Percentiles rank a stretch among this genome's conserved stretches.
Conservation (phyloP, 2,113 vertebrate species). For the Oreochromis spilurus region DNA sequence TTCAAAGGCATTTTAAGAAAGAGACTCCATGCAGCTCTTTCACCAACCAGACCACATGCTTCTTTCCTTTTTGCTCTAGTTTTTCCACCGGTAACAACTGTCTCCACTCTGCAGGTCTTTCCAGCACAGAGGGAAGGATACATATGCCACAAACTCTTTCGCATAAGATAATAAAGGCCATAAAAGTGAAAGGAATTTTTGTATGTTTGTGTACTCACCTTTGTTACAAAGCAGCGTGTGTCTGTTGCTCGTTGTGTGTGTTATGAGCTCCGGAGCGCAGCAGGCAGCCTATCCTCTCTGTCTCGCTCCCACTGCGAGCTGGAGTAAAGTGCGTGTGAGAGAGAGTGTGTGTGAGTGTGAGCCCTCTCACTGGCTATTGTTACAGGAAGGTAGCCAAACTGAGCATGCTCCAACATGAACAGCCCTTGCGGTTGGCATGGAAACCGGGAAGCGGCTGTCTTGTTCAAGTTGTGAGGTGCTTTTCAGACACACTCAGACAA, state of each 20-base stretch:
- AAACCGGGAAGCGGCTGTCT: conserved; percentile 50
- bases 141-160: background rate
- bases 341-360: conserved; percentile 2
- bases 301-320: conserved; percentile 53
- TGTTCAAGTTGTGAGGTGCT: conserved; percentile 16
- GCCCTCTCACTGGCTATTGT: conserved; percentile 63
- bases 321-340: conserved; percentile 22
- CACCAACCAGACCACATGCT: conserved; percentile 49
- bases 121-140: background rate
- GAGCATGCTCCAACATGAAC: conserved; percentile 69
- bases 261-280: conserved; percentile 22
- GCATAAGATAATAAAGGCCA: background rate
- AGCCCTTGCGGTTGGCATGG: conserved; percentile 59
- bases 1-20: background rate
- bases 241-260: background rate
- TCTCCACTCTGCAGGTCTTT: background rate
- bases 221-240: conserved; percentile 1
- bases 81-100: conserved; percentile 11
- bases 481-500: background rate
- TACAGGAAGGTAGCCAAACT: conserved; percentile 44
- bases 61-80: background rate
- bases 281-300: conserved; percentile 50
- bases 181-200: background rate
- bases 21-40: background rate
- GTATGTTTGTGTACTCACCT: conserved; percentile 39